phyloP scores from a whole-genome alignment of 2,113 vertebrate species.

The Callospermophilus lateralis region DNA sequence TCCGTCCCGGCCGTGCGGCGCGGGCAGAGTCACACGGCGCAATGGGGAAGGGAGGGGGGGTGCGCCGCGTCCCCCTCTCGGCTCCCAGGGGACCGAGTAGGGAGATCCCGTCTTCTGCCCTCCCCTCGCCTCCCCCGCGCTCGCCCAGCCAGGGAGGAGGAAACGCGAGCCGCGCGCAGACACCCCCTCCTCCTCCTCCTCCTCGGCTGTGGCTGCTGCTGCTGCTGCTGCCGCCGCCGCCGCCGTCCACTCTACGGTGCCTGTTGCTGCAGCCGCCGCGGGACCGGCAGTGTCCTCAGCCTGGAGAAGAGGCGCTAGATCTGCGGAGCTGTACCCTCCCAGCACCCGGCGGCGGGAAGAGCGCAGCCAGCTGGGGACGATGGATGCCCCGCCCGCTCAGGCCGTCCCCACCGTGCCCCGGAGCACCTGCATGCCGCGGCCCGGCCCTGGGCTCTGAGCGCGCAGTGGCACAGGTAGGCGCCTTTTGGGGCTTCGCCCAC shows the following conservation, averaged over 20 bases:
- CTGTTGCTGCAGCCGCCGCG: constrained; percentile 71
- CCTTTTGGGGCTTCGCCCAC: neutral
- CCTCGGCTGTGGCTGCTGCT: neutral
- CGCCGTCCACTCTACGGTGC: neutral
- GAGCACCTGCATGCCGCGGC: constrained; percentile 50
- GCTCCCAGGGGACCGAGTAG: neutral
- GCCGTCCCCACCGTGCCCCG: neutral
- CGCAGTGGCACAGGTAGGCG: constrained; percentile 67
- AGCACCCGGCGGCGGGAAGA: neutral
- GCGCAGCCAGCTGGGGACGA: neutral
- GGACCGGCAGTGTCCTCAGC: neutral
- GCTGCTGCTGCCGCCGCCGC: neutral
- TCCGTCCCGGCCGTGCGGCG: neutral
- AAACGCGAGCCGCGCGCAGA: constrained; percentile 73
- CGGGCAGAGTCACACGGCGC: neutral
- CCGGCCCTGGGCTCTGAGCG: constrained; percentile 10
- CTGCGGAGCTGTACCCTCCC: neutral
- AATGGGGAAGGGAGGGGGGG: neutral
- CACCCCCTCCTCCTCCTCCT: constrained; percentile 51
- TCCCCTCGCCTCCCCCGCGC: constrained; percentile 46
- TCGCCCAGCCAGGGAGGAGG: constrained; percentile 56
- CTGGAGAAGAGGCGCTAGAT: neutral
- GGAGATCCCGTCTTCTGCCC: constrained; percentile 56
- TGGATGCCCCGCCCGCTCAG: constrained; percentile 44
- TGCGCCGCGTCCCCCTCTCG: neutral